Evolutionary conservation across 1,140 invertebrate species (phyloP), one percentile per base, ranked within the genome.

Genomic region (Drosophila subobscura): DNA sequence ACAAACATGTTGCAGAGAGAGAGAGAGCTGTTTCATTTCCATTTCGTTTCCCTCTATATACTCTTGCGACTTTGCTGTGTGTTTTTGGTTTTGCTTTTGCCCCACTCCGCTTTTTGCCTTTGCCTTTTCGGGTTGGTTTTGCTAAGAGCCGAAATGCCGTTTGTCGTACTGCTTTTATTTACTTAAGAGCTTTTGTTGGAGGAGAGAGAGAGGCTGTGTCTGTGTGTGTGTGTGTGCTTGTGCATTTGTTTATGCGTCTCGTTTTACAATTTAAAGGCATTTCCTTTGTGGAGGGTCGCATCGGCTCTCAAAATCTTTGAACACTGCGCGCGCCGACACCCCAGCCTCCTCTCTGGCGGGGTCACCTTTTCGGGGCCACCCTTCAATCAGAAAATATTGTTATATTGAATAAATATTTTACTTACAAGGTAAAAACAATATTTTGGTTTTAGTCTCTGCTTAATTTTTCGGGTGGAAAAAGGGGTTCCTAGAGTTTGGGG

Each of bases 381-480:
- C 58, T 46, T 64, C 59, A 64, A 73, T 74, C 60, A 59, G 59
- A 67, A 72, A 77, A 79, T 63, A 79, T 85, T 77, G 77, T 77
- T 65, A 71, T 83, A 88, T 88, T 88, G 76, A 88, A 88, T 88
- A 88, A 88, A 88, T 88, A 89, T 88, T 88, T 88, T 76, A 76
- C 71, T 88, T 88, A 68, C 84, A 88, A 88, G 83, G 83, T 88
- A 88, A 88, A 77, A 88, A 88, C 60, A 88, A 88, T 88, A 88
- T 88, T 88, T 79, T 88, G 83, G 60, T 72, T 88, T 72, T 70
- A 84, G 84, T 88, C 75, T 79, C 71, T 66, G 75, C 75, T 76
- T 81, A 88, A 88, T 76, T 79, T 78, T 67, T 56, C 14, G 33
- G 22, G 42, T 29, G 42, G 53, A 20, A 29, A 23, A 33, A 8